phyloP scores from a whole-genome alignment of 2,888 invertebrate species.

The Chaitophorus viminalis region DNA sequence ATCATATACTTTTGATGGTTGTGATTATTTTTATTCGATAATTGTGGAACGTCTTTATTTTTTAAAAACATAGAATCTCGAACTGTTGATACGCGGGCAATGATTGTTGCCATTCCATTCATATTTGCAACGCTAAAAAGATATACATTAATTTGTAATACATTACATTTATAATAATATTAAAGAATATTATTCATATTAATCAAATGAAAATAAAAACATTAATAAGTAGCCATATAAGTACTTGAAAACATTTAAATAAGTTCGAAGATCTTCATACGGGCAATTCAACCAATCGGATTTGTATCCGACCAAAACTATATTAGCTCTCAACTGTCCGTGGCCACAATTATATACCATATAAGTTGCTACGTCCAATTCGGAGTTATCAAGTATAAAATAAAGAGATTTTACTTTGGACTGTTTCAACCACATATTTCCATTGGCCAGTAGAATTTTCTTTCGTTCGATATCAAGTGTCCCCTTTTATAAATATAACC shows the following conservation, averaged over 20 bases:
- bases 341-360: constrained; percentile 93
- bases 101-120: constrained; percentile 28
- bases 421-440: constrained; percentile 66
- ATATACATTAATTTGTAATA: background rate
- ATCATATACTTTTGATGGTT: constrained; percentile 10
- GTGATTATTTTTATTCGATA: background rate
- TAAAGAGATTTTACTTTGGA: constrained; percentile 92
- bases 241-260: constrained; percentile 96
- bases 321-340: constrained; percentile 94
- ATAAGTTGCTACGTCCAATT: constrained; percentile 82
- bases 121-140: constrained; percentile 26
- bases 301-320: constrained; percentile 94
- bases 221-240: constrained; percentile 67
- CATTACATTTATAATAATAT: no score
- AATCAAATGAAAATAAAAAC: constrained; percentile 66
- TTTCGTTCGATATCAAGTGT: background rate
- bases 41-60: background rate
- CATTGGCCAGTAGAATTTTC: background rate
- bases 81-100: constrained; percentile 34
- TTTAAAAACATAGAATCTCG: background rate
- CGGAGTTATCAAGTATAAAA: constrained; percentile 79
- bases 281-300: constrained; percentile 88
- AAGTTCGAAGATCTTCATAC: constrained; percentile 81
- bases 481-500: background rate
- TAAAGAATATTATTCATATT: background rate